A percentile compares a stretch with the other conserved stretches of the same genome.
Evolutionary conservation across 2,113 vertebrate genomes (phyloP).

Genomic region (Nyctibius bracteatus): DNA sequence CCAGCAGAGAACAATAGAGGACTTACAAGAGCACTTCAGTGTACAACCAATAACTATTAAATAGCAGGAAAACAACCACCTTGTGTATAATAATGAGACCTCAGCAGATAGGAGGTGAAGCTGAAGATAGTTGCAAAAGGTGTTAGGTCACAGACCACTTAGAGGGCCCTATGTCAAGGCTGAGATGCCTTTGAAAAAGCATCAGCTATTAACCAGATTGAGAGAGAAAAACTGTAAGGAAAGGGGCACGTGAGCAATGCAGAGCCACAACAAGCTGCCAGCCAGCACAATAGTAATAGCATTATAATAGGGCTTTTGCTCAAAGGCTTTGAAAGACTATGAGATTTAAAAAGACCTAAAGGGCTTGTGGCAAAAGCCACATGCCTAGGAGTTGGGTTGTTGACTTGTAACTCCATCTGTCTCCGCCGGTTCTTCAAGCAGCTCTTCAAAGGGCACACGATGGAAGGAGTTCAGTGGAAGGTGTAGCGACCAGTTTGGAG

Average conservation of each 20-base stretch:
- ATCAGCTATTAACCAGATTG: background rate
- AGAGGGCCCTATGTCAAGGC: background rate
- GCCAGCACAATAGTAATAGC: background rate
- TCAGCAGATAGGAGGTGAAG: background rate
- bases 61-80: accelerated
- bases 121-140: background rate
- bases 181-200: background rate
- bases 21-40: background rate
- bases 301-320: background rate
- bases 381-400: background rate
- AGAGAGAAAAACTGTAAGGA: background rate
- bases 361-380: background rate
- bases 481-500: background rate
- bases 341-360: background rate
- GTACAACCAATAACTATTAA: background rate
- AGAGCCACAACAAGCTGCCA: background rate
- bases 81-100: background rate
- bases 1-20: background rate
- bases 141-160: background rate
- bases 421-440: background rate
- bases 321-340: background rate
- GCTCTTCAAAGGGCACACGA: background rate
- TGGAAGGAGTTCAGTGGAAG: background rate
- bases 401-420: background rate
- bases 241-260: background rate